A percentile compares a stretch with the other conserved stretches of the same genome.
Evolutionary conservation across 1,140 invertebrate species (phyloP).

Genomic region (Trachymyrmex septentrionalis): DNA sequence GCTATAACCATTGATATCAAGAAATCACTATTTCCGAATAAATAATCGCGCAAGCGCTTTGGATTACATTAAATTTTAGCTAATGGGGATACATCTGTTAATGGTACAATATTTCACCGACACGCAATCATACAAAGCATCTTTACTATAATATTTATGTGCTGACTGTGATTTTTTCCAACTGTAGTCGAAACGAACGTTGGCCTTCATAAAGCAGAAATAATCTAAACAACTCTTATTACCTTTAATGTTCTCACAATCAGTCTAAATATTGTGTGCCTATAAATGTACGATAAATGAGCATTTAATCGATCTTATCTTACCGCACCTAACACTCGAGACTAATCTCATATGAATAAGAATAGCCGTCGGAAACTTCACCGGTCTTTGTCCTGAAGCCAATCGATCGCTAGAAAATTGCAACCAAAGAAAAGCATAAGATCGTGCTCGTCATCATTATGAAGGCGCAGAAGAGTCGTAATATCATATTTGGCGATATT

Average conservation of each 20-base stretch:
- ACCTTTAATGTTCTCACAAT: background rate
- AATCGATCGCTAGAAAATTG: slow-evolving; percentile 65
- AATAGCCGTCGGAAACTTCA: background rate
- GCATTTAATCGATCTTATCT: background rate
- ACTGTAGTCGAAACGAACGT: background rate
- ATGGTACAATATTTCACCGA: background rate
- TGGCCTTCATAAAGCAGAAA: background rate
- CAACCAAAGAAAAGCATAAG: background rate
- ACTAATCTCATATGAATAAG: slow-evolving; percentile 35
- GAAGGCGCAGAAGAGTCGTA: background rate
- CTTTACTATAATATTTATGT: background rate
- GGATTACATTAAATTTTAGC: background rate
- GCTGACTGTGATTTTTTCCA: background rate
- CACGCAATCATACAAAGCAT: background rate
- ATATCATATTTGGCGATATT: background rate
- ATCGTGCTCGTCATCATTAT: background rate
- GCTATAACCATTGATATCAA: slow-evolving; percentile 2
- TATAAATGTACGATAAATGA: background rate
- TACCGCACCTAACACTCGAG: slow-evolving; percentile 73
- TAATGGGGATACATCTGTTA: background rate
- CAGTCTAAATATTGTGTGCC: background rate
- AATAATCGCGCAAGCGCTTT: background rate
- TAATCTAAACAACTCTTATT: background rate
- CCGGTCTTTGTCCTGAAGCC: slow-evolving; percentile 51
- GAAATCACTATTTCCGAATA: background rate